Evolutionary conservation across 2,888 invertebrate species (phyloP).

Genomic region (Archaeoteleia sp.): DNA sequence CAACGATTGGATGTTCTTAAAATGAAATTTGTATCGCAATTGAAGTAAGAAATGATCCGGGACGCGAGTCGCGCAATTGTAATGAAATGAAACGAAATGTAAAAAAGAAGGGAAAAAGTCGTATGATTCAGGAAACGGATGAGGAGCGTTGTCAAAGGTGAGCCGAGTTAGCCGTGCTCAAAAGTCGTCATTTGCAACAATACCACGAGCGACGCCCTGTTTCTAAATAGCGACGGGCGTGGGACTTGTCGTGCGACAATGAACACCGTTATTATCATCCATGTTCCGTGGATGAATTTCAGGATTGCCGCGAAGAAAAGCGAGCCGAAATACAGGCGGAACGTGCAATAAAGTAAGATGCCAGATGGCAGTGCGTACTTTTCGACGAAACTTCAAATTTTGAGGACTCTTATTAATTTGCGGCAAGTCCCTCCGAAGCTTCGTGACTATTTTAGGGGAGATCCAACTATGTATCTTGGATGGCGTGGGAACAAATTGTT

Average conservation of each 20-base stretch:
- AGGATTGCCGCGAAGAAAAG: conserved; percentile 40
- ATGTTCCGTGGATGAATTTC: conserved; percentile 48
- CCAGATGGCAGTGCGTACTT: not conserved
- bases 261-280: conserved; percentile 63
- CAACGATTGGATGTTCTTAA: too few species aligned
- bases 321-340: conserved; percentile 1
- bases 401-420: too few species aligned
- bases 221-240: conserved; percentile 62
- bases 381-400: too few species aligned
- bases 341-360: not conserved
- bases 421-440: too few species aligned
- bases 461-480: too few species aligned
- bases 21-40: too few species aligned
- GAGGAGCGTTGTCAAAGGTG: conserved; percentile 50
- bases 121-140: conserved; percentile 46
- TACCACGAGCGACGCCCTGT: conserved; percentile 60
- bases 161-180: conserved; percentile 51
- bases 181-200: conserved; percentile 59
- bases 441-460: too few species aligned
- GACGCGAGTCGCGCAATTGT: conserved; percentile 29
- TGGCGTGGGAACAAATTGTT: too few species aligned
- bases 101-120: conserved; percentile 10
- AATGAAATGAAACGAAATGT: conserved; percentile 3
- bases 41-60: conserved; percentile 12
- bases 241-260: conserved; percentile 64